Conservation (phyloP, 2,888 invertebrate species). For the Tiliacea citrago region DNA sequence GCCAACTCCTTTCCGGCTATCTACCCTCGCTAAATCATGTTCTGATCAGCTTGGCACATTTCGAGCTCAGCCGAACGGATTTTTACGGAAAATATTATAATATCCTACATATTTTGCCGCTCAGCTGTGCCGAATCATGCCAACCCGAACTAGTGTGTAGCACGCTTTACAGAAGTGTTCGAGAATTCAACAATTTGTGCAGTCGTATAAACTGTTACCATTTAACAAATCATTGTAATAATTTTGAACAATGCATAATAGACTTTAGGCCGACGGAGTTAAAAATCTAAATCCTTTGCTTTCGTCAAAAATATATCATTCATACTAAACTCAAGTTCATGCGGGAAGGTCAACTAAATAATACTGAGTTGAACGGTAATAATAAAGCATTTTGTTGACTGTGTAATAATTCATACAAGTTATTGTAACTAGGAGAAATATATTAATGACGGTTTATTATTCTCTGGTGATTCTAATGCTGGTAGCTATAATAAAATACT, state of each 20-base stretch:
- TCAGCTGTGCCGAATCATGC: neutral
- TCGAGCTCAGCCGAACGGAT: neutral
- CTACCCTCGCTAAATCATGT: neutral
- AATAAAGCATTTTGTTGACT: constrained; percentile 54
- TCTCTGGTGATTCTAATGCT: constrained; percentile 15
- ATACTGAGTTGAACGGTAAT: constrained; percentile 53
- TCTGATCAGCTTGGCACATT: neutral
- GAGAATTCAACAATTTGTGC: constrained; percentile 39
- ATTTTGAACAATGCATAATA: no score
- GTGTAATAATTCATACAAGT: constrained; percentile 49
- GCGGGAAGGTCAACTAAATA: constrained; percentile 73
- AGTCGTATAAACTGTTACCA: constrained; percentile 25
- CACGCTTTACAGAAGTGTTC: neutral
- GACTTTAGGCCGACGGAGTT: rapidly evolving
- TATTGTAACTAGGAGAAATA: constrained; percentile 43
- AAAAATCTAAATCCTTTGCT: constrained; percentile 12
- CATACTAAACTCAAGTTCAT: constrained; percentile 62
- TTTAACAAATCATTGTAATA: constrained; percentile 24
- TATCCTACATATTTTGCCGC: neutral
- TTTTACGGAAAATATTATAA: neutral
- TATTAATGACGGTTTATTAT: constrained; percentile 30
- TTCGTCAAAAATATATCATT: constrained; percentile 22
- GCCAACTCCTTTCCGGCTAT: neutral
- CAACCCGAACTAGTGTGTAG: neutral
- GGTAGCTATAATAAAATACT: constrained; percentile 39